A percentile compares a stretch with the other conserved stretches of the same genome.
phyloP scores from a whole-genome alignment of 2,888 invertebrate species.

The Troilus luridus region DNA sequence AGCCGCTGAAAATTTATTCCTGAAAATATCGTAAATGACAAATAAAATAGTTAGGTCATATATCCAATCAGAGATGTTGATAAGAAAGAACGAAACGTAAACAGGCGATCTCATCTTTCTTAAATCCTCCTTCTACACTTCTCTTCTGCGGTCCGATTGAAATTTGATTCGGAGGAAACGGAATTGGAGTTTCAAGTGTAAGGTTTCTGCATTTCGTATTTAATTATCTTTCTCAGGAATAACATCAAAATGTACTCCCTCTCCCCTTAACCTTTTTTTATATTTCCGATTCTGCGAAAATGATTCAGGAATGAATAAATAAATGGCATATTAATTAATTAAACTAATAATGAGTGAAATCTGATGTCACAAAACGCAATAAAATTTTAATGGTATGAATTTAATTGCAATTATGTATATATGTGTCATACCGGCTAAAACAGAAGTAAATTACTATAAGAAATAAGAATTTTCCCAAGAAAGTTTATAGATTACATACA shows the following conservation, averaged over 20 bases:
- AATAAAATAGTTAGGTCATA: background rate
- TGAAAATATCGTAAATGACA: background rate
- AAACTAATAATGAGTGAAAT: background rate
- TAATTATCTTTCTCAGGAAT: background rate
- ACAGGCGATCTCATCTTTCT: background rate
- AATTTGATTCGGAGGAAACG: background rate
- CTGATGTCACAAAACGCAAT: too few species aligned
- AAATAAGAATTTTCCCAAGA: too few species aligned
- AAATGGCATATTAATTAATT: background rate
- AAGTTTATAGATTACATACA: too few species aligned
- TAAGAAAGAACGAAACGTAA: background rate
- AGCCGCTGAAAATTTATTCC: background rate
- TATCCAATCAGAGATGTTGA: constrained; percentile 12
- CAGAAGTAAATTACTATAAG: too few species aligned
- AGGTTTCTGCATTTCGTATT: background rate
- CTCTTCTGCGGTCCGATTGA: background rate
- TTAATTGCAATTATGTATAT: too few species aligned
- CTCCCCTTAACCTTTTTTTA: background rate
- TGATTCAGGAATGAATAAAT: background rate
- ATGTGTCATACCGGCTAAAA: too few species aligned
- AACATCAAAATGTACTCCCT: background rate
- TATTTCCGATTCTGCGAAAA: background rate
- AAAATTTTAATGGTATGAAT: too few species aligned
- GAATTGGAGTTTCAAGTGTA: background rate
- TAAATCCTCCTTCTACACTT: background rate